A percentile compares a stretch with the other conserved stretches of the same genome.
These are phyloP conservation scores for Sebastes taczanowskii DNA, from an alignment of 2,797 vertebrate genomes.

Conservation along the genomic window DNA sequence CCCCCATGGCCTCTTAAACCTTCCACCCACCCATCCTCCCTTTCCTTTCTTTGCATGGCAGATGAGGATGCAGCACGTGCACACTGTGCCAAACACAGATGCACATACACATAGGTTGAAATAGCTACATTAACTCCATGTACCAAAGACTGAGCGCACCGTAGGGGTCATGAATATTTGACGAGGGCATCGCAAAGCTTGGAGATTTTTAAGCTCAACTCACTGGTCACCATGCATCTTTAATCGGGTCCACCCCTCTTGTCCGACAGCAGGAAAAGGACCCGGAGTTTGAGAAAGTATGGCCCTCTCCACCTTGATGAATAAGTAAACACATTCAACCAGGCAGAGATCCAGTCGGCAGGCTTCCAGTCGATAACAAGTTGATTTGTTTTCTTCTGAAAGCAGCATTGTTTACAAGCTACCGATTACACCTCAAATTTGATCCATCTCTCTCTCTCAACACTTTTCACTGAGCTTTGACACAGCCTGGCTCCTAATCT, in stretches of 20 bases:
- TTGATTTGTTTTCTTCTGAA: constrained; percentile 78
- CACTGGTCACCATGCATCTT: constrained; percentile 77
- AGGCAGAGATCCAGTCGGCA: constrained; percentile 54
- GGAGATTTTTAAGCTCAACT: constrained; percentile 74
- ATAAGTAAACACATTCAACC: constrained; percentile 77
- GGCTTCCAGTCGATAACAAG: constrained; percentile 65
- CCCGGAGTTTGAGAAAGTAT: constrained; percentile 52
- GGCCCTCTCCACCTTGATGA: constrained; percentile 71
- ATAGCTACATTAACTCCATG: constrained; percentile 31
- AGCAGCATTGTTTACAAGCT: constrained; percentile 69
- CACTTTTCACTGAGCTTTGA: constrained; percentile 38
- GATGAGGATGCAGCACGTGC: constrained; percentile 11
- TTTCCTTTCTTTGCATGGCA: neutral
- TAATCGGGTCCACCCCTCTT: constrained; percentile 69
- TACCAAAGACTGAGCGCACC: constrained; percentile 32
- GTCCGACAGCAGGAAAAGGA: constrained; percentile 62
- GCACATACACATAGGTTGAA: constrained; percentile 6
- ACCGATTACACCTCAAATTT: constrained; percentile 69
- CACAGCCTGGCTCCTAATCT: neutral
- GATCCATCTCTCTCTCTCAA: constrained; percentile 60
- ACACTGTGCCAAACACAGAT: neutral
- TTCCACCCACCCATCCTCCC: neutral
- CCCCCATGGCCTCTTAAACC: neutral
- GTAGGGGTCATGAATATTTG: constrained; percentile 75
- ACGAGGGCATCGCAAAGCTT: constrained; percentile 57